These are phyloP conservation scores for Bombus breviceps DNA, from an alignment of 1,140 invertebrate genomes.

Conservation along the genomic window DNA sequence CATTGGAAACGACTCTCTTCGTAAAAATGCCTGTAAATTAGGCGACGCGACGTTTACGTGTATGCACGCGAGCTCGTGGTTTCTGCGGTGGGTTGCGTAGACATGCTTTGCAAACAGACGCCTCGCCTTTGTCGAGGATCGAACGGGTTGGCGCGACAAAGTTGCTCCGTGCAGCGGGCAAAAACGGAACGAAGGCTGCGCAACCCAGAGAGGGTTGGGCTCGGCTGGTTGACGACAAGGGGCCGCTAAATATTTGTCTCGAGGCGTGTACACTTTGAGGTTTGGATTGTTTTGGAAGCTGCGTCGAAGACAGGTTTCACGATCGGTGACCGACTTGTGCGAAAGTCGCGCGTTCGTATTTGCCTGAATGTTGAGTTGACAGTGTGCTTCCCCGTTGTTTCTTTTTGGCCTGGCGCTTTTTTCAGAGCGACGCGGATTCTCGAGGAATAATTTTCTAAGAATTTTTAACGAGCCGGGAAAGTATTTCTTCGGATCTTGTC, in stretches of 20 bases:
- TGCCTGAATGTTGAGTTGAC: background rate
- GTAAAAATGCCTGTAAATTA: slow-evolving; percentile 77
- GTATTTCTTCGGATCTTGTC: background rate
- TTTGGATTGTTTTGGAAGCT: slow-evolving; percentile 25
- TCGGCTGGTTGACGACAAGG: background rate
- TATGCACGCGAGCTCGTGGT: slow-evolving; percentile 30
- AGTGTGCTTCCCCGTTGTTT: background rate
- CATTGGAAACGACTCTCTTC: slow-evolving; percentile 15
- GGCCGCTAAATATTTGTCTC: slow-evolving; percentile 25
- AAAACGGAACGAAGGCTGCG: background rate
- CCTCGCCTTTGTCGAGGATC: slow-evolving; percentile 24
- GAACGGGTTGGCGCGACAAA: slow-evolving; percentile 9
- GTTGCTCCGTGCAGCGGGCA: background rate
- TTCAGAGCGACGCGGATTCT: background rate
- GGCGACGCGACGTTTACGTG: slow-evolving; percentile 71
- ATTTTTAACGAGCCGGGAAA: background rate
- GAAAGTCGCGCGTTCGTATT: slow-evolving; percentile 1
- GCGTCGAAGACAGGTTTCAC: slow-evolving; percentile 16
- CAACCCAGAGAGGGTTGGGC: background rate
- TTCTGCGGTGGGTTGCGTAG: slow-evolving; percentile 49
- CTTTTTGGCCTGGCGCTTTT: background rate
- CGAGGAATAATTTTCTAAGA: background rate
- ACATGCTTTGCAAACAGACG: slow-evolving; percentile 52
- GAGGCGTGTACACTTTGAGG: slow-evolving; percentile 2
- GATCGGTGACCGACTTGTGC: background rate